phyloP scores from a whole-genome alignment of 2,113 vertebrate genomes.

The Sylvicapra grimmia region DNA sequence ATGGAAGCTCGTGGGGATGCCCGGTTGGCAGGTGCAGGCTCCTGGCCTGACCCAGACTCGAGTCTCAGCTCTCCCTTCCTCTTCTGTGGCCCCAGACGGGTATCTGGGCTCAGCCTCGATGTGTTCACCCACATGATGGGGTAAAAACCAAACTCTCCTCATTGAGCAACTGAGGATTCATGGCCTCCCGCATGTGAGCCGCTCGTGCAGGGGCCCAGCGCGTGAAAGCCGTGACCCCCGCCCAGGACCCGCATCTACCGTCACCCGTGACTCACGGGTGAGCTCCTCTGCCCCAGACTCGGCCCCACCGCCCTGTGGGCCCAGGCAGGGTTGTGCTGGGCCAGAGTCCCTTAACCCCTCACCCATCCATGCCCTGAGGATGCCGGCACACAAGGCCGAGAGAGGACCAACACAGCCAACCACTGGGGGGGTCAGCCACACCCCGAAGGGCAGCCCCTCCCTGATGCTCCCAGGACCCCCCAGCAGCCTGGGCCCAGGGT shows the following conservation, averaged over 20 bases:
- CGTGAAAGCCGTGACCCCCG: fast-evolving
- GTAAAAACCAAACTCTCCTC: not conserved
- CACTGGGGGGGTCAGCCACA: fast-evolving
- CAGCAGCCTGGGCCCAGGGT: not conserved
- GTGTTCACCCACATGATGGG: not conserved
- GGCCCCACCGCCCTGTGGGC: not conserved
- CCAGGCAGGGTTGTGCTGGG: not conserved
- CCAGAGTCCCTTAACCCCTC: not conserved
- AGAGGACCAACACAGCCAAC: not conserved
- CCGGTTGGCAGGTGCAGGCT: too few species aligned
- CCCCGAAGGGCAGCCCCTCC: not conserved
- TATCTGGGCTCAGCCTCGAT: not conserved
- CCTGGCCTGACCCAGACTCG: not conserved
- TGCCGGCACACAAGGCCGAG: fast-evolving
- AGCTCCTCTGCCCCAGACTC: not conserved
- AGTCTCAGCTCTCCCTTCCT: not conserved
- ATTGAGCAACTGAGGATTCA: fast-evolving
- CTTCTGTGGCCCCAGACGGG: too few species aligned
- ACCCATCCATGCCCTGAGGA: not conserved
- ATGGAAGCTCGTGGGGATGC: fast-evolving
- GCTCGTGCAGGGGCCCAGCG: fast-evolving
- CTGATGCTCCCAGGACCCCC: not conserved
- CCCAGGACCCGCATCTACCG: not conserved
- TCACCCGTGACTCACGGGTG: not conserved
- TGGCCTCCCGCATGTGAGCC: fast-evolving